Evolutionary conservation across 1,140 invertebrate species (phyloP), one percentile per base, ranked within the genome.

Genomic region (Camponotus floridanus): DNA sequence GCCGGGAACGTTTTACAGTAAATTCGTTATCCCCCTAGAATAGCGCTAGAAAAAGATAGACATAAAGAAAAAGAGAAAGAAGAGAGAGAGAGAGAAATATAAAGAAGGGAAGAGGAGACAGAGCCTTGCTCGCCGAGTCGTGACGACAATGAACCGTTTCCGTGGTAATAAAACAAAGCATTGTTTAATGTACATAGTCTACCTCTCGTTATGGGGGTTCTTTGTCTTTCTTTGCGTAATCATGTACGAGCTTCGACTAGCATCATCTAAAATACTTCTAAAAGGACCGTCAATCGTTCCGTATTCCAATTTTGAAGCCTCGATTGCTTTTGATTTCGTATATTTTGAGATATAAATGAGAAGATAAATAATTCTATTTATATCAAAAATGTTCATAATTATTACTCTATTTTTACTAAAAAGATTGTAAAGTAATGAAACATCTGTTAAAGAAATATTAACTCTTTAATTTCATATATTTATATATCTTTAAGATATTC

Each of bases 111-210:
- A 59, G 26, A 42, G 42, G 64, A 42, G 21, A 76, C 11, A 78
- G 68, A 31, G 18, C 13, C 51, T 85, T 39, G 71, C 39, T 78
- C 71, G 62, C 55, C 87, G 86, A 87, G 57, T 88, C 80, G 81
- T 88, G 55, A 88, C 74, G 87, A 88, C 87, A 88, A 88, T 86
- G 86, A 85, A 79, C 48, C 67, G 73, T 85, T 87, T 88, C 86
- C 86, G 86, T 42, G 64, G 67, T 59, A 79, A 79, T 85, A 83
- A 85, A 88, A 88, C 86, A 73, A 88, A 85, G 68, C 48, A 68
- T 88, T 85, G 86, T 88, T 88, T 87, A 88, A 88, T 68, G 55
- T 57, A 80, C 21, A 70, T 36, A 61, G 39, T 48, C 39, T 48
- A 18, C 8, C 55, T 83, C 55, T 83, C 55, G 7, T 83, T 73